Conservation (phyloP, 2,113 vertebrate genomes). For the Ranitomeya variabilis region DNA sequence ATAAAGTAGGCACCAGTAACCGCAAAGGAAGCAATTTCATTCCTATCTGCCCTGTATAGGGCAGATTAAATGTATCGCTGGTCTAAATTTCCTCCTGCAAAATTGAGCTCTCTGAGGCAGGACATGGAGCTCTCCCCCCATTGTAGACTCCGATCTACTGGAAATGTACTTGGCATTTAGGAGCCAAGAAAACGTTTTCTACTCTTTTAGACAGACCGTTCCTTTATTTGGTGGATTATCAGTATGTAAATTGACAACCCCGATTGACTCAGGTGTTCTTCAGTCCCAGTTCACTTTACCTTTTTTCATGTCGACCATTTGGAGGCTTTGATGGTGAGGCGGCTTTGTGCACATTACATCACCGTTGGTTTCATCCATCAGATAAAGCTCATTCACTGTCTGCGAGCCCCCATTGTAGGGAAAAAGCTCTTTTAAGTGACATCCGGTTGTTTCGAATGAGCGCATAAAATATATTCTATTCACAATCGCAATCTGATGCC, state of each 20-base stretch:
- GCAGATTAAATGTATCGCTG: no score
- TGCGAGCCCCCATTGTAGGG: neutral
- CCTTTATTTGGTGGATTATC: neutral
- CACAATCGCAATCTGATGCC: neutral
- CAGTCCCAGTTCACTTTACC: neutral
- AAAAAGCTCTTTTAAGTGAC: neutral
- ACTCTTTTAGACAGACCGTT: neutral
- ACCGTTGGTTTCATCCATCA: neutral
- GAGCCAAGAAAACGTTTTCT: neutral
- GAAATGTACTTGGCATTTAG: neutral
- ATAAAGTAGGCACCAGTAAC: no score
- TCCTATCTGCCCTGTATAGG: no score
- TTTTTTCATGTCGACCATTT: neutral
- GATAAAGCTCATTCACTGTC: neutral
- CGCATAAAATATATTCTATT: neutral
- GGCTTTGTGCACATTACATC: conserved; percentile 4
- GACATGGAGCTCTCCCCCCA: no score
- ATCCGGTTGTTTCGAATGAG: neutral
- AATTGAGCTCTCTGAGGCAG: no score
- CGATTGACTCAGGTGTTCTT: neutral
- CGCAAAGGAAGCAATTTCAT: no score
- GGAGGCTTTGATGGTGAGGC: neutral
- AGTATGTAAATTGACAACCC: neutral
- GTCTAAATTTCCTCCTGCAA: no score
- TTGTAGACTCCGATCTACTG: no score